Percentiles rank a stretch among this genome's conserved stretches.
Evolutionary conservation across 2,797 vertebrate genomes (phyloP).

Genomic region (Botia kubotai): DNA sequence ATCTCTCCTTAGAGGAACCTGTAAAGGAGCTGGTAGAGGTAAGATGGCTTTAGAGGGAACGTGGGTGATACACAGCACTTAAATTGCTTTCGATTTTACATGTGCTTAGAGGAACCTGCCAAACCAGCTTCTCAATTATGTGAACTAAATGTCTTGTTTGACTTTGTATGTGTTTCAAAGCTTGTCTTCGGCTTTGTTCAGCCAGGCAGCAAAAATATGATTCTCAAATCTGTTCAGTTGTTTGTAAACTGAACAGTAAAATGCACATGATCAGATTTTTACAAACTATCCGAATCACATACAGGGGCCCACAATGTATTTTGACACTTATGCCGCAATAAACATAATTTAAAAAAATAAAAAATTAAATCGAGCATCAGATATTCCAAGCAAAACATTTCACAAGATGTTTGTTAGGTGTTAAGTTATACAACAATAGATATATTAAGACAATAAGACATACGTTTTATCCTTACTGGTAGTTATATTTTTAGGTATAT

Average conservation of each 20-base stretch:
- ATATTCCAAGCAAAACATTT: too few relatives aligned
- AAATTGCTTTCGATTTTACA: constrained; percentile 21
- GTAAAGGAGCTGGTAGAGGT: constrained; percentile 85
- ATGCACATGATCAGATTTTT: neutral
- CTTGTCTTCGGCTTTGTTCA: constrained; percentile 21
- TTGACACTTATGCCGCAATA: too few relatives aligned
- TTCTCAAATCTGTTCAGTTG: neutral
- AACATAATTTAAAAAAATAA: too few relatives aligned
- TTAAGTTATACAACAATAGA: too few relatives aligned
- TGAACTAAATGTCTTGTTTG: constrained; percentile 14
- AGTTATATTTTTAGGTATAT: too few relatives aligned
- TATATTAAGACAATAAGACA: too few relatives aligned
- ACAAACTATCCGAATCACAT: neutral
- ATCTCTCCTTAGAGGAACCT: constrained; percentile 85
- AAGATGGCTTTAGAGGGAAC: constrained; percentile 48
- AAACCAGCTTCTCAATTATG: constrained; percentile 15
- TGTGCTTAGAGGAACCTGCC: constrained; percentile 3
- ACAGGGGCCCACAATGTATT: too few relatives aligned
- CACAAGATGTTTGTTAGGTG: too few relatives aligned
- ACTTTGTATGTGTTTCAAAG: constrained; percentile 2
- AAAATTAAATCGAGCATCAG: too few relatives aligned
- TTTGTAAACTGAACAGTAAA: neutral
- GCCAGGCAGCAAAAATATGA: neutral
- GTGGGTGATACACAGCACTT: constrained; percentile 7
- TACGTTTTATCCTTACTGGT: too few relatives aligned